Evolutionary conservation across 2,113 vertebrate species (phyloP).

Genomic region (Caracal caracal): DNA sequence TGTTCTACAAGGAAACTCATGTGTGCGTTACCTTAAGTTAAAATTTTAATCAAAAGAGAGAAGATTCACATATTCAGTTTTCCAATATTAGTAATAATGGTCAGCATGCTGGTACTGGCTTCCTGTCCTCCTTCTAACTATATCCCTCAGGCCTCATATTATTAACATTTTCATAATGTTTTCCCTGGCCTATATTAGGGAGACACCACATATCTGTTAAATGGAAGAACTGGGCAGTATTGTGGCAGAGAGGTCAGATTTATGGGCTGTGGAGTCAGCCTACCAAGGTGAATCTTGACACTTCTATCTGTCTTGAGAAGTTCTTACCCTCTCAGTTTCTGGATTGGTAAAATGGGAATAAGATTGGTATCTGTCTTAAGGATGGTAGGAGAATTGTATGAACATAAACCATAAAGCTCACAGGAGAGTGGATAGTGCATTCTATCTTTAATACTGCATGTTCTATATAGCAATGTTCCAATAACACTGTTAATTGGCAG

Average conservation of each 20-base stretch:
- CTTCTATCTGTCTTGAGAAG: neutral
- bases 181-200: neutral
- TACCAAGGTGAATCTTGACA: neutral
- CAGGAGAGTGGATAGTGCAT: neutral
- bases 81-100: neutral
- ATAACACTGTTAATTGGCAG: neutral
- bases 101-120: neutral
- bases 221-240: neutral
- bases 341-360: neutral
- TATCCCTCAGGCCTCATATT: neutral
- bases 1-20: neutral
- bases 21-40: neutral
- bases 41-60: neutral
- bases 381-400: neutral
- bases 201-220: neutral
- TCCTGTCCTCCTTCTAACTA: neutral
- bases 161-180: neutral
- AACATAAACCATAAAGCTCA: neutral
- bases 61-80: neutral
- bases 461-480: neutral
- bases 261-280: neutral
- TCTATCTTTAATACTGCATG: neutral
- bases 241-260: neutral
- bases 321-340: neutral
- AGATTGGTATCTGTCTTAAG: neutral